Evolutionary conservation across 1,140 invertebrate genomes (phyloP).

Genomic region (Berghia stephanieae): DNA sequence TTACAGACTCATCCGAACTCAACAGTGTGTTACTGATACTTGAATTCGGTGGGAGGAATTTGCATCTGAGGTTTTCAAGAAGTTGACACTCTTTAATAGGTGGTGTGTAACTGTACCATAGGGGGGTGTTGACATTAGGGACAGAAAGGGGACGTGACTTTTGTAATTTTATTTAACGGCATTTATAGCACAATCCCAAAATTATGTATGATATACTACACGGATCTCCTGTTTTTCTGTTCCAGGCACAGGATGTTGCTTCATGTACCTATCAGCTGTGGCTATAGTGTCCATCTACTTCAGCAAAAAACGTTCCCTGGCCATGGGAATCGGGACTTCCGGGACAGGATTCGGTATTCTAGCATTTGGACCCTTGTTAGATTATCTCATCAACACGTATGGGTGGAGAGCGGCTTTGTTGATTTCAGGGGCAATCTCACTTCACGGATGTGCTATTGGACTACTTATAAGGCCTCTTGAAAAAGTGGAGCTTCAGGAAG

Average conservation of each 20-base stretch:
- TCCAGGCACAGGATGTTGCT: constrained; percentile 17
- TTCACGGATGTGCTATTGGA: constrained; percentile 25
- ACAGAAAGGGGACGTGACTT: no score
- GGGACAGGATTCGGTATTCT: constrained; percentile 32
- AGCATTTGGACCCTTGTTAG: constrained; percentile 27
- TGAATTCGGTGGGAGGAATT: no score
- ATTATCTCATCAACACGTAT: constrained; percentile 27
- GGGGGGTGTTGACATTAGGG: no score
- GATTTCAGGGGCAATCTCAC: constrained; percentile 20
- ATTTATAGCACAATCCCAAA: no score
- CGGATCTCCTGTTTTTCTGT: no score
- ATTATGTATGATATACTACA: no score
- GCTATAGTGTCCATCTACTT: constrained; percentile 30
- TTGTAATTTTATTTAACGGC: no score
- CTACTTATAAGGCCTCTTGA: constrained; percentile 28
- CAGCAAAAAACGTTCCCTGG: constrained; percentile 29
- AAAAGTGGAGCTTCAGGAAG: neutral
- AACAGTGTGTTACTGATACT: no score
- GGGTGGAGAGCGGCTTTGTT: constrained; percentile 33
- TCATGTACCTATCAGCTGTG: constrained; percentile 10
- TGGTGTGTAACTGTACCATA: no score
- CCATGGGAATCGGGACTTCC: constrained; percentile 27
- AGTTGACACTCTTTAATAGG: no score
- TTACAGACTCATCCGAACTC: no score
- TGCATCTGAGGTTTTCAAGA: no score